phyloP scores from a whole-genome alignment of 1,140 invertebrate species.

The Araneus ventricosus region DNA sequence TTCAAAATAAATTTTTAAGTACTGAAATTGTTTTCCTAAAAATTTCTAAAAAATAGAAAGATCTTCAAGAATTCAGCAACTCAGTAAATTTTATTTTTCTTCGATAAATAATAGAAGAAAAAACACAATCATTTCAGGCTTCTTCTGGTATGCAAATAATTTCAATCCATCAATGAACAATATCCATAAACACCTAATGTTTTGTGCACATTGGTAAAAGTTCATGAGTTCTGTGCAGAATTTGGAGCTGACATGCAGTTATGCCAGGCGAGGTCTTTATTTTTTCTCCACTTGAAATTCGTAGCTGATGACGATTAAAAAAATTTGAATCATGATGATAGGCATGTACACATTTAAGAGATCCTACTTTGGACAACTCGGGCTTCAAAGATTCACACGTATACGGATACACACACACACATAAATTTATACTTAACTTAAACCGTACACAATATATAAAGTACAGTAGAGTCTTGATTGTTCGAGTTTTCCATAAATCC shows the following conservation, averaged over 20 bases:
- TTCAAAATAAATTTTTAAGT: background rate
- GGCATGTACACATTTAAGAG: conserved; percentile 68
- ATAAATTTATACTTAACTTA: no score
- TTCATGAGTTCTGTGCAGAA: conserved; percentile 18
- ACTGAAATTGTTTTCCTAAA: background rate
- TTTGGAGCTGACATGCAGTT: background rate
- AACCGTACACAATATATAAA: conserved; percentile 74
- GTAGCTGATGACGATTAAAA: conserved; percentile 11
- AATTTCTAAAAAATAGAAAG: background rate
- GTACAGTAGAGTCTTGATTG: no score
- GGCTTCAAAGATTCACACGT: conserved; percentile 56
- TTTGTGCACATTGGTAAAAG: conserved; percentile 52
- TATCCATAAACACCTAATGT: background rate
- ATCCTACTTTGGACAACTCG: conserved; percentile 46
- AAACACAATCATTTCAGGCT: conserved; percentile 1
- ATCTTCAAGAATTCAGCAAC: background rate
- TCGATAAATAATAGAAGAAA: background rate
- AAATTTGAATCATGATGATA: conserved; percentile 55
- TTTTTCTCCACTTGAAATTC: background rate
- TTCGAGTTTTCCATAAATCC: no score
- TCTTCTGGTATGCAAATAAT: background rate
- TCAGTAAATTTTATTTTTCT: background rate
- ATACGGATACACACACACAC: conserved; percentile 54
- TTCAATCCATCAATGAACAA: background rate
- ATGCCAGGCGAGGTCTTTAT: background rate